Evolutionary conservation across 1,140 invertebrate species (phyloP).

Genomic region (Phocides pigmalion): DNA sequence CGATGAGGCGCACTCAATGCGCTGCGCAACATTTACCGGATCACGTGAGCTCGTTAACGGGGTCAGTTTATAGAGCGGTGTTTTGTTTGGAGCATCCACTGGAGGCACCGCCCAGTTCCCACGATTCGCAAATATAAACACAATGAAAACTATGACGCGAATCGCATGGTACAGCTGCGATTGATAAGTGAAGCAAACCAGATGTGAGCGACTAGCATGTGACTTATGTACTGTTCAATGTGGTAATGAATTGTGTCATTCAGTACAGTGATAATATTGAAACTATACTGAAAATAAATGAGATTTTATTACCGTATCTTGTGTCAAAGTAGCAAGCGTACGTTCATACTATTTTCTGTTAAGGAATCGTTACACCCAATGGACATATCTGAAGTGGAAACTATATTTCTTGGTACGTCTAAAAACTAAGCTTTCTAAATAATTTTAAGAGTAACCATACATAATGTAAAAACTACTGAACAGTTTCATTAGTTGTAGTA

Average conservation of each 20-base stretch:
- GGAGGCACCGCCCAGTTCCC: background rate
- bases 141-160: background rate
- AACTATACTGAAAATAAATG: too few relatives aligned
- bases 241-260: background rate
- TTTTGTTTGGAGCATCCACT: constrained; percentile 3
- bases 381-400: too few relatives aligned
- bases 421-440: too few relatives aligned
- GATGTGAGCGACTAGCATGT: background rate
- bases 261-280: too few relatives aligned
- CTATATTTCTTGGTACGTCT: too few relatives aligned
- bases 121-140: background rate
- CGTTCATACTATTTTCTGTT: too few relatives aligned
- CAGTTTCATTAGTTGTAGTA: too few relatives aligned
- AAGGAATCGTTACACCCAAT: too few relatives aligned
- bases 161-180: background rate
- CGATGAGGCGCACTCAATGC: background rate
- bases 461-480: too few relatives aligned
- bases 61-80: constrained; percentile 1
- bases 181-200: background rate
- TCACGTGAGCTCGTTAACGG: constrained; percentile 4
- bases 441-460: too few relatives aligned
- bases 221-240: background rate
- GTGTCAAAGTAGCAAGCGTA: too few relatives aligned
- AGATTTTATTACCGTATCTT: too few relatives aligned
- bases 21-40: background rate